phyloP scores from a whole-genome alignment of 2,888 invertebrate species.

The Himalopsyche tibetana region DNA sequence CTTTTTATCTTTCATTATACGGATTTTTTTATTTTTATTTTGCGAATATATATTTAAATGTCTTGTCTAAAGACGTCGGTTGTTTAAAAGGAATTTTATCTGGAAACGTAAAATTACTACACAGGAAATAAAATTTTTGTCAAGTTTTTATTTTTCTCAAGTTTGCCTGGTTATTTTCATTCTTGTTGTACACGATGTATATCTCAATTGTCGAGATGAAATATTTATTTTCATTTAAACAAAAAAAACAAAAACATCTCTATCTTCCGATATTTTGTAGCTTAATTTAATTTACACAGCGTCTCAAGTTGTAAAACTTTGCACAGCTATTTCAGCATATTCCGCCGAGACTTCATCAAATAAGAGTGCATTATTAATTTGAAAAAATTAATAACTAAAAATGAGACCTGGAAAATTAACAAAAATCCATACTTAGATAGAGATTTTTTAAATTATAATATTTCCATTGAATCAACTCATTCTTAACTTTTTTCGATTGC shows the following conservation, averaged over 20 bases:
- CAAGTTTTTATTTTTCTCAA: slow-evolving; percentile 22
- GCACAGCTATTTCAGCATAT: background rate
- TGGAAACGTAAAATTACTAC: slow-evolving; percentile 26
- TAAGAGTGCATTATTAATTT: background rate
- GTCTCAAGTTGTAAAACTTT: background rate
- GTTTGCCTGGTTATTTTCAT: slow-evolving; percentile 8
- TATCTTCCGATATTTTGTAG: background rate
- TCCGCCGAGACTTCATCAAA: background rate
- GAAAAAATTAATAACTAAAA: background rate
- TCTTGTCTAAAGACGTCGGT: slow-evolving; percentile 30
- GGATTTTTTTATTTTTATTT: slow-evolving; percentile 25
- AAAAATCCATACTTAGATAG: too few species aligned
- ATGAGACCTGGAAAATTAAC: too few species aligned
- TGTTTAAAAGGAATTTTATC: slow-evolving; percentile 34
- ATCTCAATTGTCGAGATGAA: background rate
- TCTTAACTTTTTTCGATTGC: too few species aligned
- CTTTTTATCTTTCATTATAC: slow-evolving; percentile 30
- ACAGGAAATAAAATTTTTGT: slow-evolving; percentile 14
- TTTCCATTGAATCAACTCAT: too few species aligned
- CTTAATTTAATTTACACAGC: background rate
- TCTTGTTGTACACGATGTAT: background rate
- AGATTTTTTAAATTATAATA: too few species aligned
- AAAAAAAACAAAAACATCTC: background rate
- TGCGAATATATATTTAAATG: slow-evolving; percentile 34
- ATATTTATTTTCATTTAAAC: background rate